phyloP scores from a whole-genome alignment of 1,140 invertebrate genomes.

The Drosophila sp. region DNA sequence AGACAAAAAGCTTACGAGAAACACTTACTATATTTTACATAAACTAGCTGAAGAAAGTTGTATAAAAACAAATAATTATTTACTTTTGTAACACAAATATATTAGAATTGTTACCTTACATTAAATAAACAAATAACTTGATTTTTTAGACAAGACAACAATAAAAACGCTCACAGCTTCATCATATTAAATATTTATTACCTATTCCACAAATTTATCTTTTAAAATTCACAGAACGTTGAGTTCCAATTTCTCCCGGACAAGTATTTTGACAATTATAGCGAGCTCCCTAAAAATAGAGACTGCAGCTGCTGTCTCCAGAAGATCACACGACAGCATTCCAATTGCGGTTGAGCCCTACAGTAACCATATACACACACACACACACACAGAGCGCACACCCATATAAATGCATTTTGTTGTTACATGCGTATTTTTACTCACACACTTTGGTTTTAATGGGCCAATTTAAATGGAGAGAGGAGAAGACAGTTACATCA shows the following conservation, averaged over 20 bases:
- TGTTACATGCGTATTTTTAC: conserved; percentile 43
- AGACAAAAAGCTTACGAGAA: too few species aligned
- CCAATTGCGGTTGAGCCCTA: conserved; percentile 56
- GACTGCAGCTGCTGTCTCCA: conserved; percentile 43
- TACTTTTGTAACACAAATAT: too few species aligned
- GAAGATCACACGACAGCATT: conserved; percentile 47
- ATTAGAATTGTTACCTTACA: too few species aligned
- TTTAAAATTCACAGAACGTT: too few species aligned
- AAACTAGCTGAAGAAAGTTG: too few species aligned
- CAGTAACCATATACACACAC: conserved; percentile 6
- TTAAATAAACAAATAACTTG: too few species aligned
- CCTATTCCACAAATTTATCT: not conserved
- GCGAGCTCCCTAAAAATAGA: conserved; percentile 63
- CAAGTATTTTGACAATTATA: conserved; percentile 38
- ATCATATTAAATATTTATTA: not conserved
- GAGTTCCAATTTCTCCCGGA: conserved; percentile 3
- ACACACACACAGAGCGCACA: conserved; percentile 12
- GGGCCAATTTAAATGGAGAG: conserved; percentile 30
- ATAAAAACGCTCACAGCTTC: too few species aligned
- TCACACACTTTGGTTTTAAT: conserved; percentile 43
- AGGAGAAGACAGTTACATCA: conserved; percentile 59
- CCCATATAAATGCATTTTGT: conserved; percentile 6
- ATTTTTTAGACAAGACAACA: too few species aligned
- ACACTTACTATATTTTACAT: too few species aligned
- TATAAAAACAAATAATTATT: too few species aligned